phyloP scores from a whole-genome alignment of 1,140 invertebrate genomes.

The Rhopalosiphum maidis region DNA sequence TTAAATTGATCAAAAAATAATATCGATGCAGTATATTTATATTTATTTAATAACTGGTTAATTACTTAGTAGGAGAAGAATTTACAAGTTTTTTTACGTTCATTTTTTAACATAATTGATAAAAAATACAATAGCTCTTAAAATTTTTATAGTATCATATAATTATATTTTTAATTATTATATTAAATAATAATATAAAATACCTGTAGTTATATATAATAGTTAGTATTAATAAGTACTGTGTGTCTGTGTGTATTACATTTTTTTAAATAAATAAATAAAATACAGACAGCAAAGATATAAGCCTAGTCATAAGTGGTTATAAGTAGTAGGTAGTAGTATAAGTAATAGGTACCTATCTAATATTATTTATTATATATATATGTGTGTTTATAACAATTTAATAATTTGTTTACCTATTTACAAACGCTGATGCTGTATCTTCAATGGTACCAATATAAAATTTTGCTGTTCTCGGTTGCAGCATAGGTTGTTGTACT shows the following conservation, averaged over 20 bases:
- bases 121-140: too few species aligned
- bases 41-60: too few species aligned
- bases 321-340: too few species aligned
- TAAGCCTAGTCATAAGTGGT: background rate
- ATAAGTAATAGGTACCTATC: too few species aligned
- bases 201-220: background rate
- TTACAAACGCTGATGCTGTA: constrained; percentile 75
- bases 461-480: constrained; percentile 76
- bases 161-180: background rate
- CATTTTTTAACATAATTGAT: too few species aligned
- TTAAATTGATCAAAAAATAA: too few species aligned
- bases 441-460: constrained; percentile 76
- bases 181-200: background rate
- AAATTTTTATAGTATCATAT: background rate
- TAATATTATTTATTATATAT: too few species aligned
- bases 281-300: background rate
- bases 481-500: constrained; percentile 83
- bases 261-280: background rate
- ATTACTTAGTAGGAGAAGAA: too few species aligned
- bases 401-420: constrained; percentile 66
- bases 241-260: background rate
- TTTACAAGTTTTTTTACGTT: too few species aligned
- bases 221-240: background rate
- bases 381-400: background rate
- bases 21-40: too few species aligned